Conservation (phyloP, 2,888 invertebrate species). For the Salpingus planirostris region DNA sequence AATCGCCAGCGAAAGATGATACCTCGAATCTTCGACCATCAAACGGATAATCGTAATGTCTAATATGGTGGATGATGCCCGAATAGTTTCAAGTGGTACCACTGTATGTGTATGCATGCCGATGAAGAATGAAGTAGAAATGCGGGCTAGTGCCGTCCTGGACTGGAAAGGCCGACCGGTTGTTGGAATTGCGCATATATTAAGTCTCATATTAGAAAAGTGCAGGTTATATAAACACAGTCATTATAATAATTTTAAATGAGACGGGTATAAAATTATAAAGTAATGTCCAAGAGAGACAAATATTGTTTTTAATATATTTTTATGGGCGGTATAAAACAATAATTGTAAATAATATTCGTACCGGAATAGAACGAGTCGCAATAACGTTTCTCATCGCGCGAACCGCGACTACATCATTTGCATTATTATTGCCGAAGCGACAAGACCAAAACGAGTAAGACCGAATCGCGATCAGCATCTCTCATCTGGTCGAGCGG, state of each 20-base stretch:
- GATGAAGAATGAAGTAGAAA: too few relatives aligned
- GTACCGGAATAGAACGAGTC: constrained; percentile 22
- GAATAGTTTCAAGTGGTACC: too few relatives aligned
- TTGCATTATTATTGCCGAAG: too few relatives aligned
- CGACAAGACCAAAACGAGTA: too few relatives aligned
- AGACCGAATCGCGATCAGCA: too few relatives aligned
- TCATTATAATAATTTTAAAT: constrained; percentile 33
- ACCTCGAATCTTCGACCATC: too few relatives aligned
- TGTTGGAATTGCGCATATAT: constrained; percentile 19
- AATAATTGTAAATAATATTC: constrained; percentile 35
- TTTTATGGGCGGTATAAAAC: constrained; percentile 30
- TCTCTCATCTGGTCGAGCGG: too few relatives aligned
- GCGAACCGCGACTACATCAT: too few relatives aligned
- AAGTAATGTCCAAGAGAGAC: constrained; percentile 30
- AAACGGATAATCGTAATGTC: too few relatives aligned
- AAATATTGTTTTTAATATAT: constrained; percentile 37
- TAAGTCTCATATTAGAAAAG: constrained; percentile 23
- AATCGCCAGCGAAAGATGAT: too few relatives aligned
- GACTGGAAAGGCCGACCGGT: constrained; percentile 17
- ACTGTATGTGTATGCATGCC: constrained; percentile 1
- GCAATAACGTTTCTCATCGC: constrained; percentile 16
- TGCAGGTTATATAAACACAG: constrained; percentile 28
- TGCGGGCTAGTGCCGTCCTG: too few relatives aligned
- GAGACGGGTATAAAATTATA: constrained; percentile 31
- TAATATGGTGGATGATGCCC: too few relatives aligned